Evolutionary conservation across 2,888 invertebrate species (phyloP), one percentile per base, ranked within the genome.

Genomic region (Gibbula magus): DNA sequence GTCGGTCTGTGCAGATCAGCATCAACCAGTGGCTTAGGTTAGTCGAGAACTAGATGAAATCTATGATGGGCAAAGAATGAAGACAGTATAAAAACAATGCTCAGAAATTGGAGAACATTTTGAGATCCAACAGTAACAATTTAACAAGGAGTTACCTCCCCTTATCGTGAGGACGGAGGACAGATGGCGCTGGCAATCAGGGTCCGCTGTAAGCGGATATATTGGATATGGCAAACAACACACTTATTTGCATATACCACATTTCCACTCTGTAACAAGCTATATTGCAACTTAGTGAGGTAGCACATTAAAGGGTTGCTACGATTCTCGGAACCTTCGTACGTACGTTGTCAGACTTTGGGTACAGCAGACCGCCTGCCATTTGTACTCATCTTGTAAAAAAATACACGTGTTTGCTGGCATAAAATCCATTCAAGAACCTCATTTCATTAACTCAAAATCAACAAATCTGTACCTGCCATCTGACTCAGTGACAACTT

Each of bases 211-310:
- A 22, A 25, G 32, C 25, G 52, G 32, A 45, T 22, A 52, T 16
- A 75, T 75, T 25, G 13, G 51, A 75, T 51, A 53, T 75, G 45
- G 51, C 51, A 75, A 53, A 75, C 75, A 75, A 53, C 75, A 75
- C 25, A 52, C 32, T 54, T 29, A 54, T 56, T 54, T 70, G 51
- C 73, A 52, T 39, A 73, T 54, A 78, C 56, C 45, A 61, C 77
- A 53, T n/a, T 35, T 54, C 51, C 35, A 78, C 53, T 53, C 39
- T 22, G 74, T 54, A 78, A 75, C 75, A 53, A 78, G 73, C 70
- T 70, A 51, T 80, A 80, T 80, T 80, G 80, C 80, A 80, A 80
- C 80, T 70, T 61, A 80, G 56, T 80, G 80, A 80, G 80, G 80
- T 80, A 80, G 80, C 29, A 75, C 75, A 75, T 18, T 25, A 39